phyloP scores from a whole-genome alignment of 1,140 invertebrate genomes.

The Zaprionus vittiger region DNA sequence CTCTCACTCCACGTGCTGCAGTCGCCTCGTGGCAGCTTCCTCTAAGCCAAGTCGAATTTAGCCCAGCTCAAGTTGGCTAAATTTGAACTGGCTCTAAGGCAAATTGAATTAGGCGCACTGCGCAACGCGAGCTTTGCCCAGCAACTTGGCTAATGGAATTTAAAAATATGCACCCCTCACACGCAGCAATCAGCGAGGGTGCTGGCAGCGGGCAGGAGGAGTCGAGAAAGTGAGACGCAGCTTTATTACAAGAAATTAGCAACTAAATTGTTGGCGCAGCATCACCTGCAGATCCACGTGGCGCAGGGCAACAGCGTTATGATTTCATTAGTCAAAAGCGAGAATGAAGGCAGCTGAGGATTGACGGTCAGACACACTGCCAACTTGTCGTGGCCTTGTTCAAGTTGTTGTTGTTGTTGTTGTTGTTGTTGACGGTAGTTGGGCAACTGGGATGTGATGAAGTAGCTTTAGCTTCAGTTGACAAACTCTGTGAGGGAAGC shows the following conservation, averaged over 20 bases:
- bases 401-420: conserved; percentile 26
- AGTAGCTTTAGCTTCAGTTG: neutral
- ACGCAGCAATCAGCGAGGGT: conserved; percentile 51
- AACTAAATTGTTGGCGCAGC: conserved; percentile 65
- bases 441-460: conserved; percentile 11
- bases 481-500: neutral
- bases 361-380: neutral
- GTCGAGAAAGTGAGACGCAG: conserved; percentile 8
- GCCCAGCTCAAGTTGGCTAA: conserved; percentile 12
- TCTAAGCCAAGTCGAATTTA: conserved; percentile 8
- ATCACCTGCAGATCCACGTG: conserved; percentile 14
- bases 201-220: conserved; percentile 13
- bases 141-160: conserved; percentile 61
- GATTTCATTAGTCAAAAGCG: conserved; percentile 66
- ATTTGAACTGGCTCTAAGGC: conserved; percentile 43
- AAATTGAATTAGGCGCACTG: conserved; percentile 57
- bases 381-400: conserved; percentile 24
- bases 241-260: conserved; percentile 63
- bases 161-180: conserved; percentile 65
- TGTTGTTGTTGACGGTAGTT: conserved; percentile 15
- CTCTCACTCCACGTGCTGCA: neutral
- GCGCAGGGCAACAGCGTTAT: conserved; percentile 53
- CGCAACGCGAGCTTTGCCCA: conserved; percentile 36
- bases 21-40: neutral
- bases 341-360: conserved; percentile 14